These are phyloP conservation scores for Dendronephthya gigantea DNA, from an alignment of 64 coral and sea anemone species.

Conservation along the genomic window DNA sequence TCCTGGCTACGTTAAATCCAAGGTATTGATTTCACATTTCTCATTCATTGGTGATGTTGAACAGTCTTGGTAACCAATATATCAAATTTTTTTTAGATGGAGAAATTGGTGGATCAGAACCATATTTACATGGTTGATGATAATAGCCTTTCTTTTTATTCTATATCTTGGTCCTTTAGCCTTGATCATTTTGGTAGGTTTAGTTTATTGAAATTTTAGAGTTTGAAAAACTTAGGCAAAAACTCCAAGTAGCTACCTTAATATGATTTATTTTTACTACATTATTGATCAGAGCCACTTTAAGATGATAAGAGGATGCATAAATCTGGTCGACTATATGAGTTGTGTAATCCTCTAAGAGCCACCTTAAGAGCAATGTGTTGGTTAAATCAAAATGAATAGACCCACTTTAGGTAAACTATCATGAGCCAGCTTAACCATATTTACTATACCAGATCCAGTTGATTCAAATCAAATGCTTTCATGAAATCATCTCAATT, in stretches of 20 bases:
- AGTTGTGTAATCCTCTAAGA: too few species aligned
- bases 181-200: conserved; percentile 61
- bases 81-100: conserved; percentile 41
- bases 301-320: too few species aligned
- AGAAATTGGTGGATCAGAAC: conserved; percentile 96
- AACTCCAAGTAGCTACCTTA: too few species aligned
- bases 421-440: not conserved
- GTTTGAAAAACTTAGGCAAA: too few species aligned
- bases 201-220: not conserved
- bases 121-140: conserved; percentile 64
- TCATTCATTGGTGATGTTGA: too few species aligned
- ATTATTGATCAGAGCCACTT: too few species aligned
- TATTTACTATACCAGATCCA: conserved; percentile 48
- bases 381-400: too few species aligned
- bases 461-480: conserved; percentile 93
- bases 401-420: not conserved
- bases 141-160: conserved; percentile 60
- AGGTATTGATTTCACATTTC: not conserved
- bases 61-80: not conserved
- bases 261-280: too few species aligned
- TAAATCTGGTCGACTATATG: too few species aligned
- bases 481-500: conserved; percentile 90
- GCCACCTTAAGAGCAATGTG: not conserved
- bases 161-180: conserved; percentile 77
- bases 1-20: conserved; percentile 10